These are phyloP conservation scores for Tanytarsus gracilentus DNA, from an alignment of 2,888 invertebrate genomes.

Conservation along the genomic window DNA sequence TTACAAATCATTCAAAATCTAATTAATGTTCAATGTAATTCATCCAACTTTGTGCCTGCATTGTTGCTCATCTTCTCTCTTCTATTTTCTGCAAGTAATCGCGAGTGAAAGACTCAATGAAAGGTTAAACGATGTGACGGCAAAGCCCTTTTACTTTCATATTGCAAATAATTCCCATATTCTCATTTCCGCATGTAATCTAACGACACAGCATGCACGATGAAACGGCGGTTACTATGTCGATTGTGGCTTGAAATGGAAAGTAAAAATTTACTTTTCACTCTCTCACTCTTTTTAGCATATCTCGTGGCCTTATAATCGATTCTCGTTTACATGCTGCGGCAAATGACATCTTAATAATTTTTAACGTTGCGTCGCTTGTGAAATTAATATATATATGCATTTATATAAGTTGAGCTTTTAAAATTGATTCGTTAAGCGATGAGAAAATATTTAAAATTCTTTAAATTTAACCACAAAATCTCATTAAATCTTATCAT, in stretches of 20 bases:
- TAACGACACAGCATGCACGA: slow-evolving; percentile 11
- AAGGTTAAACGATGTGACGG: slow-evolving; percentile 20
- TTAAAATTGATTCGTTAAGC: too few relatives aligned
- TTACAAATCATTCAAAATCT: too few relatives aligned
- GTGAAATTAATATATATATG: too few relatives aligned
- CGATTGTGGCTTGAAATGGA: slow-evolving; percentile 1
- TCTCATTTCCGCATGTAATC: slow-evolving; percentile 25
- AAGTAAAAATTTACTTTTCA: slow-evolving; percentile 10
- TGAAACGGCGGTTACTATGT: neutral
- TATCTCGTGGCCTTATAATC: slow-evolving; percentile 24
- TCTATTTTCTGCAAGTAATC: neutral
- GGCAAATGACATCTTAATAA: slow-evolving; percentile 27
- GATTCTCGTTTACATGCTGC: neutral
- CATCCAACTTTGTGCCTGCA: neutral
- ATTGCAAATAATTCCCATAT: slow-evolving; percentile 6
- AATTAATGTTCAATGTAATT: too few relatives aligned
- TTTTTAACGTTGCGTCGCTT: too few relatives aligned
- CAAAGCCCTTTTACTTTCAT: slow-evolving; percentile 22
- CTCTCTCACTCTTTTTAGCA: neutral
- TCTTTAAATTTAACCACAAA: too few relatives aligned
- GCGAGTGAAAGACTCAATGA: neutral
- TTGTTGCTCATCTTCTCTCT: neutral
- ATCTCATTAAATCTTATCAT: too few relatives aligned
- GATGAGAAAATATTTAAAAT: too few relatives aligned
- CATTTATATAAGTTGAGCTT: too few relatives aligned